Conservation (phyloP, 2,888 invertebrate species). For the Molorchus minor region DNA sequence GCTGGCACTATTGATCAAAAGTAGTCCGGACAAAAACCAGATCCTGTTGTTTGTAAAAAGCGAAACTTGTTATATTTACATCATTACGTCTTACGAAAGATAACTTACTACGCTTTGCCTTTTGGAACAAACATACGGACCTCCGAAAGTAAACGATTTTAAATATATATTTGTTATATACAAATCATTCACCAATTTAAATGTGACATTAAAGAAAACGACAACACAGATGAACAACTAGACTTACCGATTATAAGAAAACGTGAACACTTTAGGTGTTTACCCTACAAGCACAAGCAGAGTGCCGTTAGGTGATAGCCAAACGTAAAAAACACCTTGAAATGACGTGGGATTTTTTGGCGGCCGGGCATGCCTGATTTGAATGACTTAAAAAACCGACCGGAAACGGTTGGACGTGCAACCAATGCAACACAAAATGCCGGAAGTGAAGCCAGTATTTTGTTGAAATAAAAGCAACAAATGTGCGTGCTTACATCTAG, state of each 20-base stretch:
- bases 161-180: too few relatives aligned
- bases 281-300: neutral
- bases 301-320: neutral
- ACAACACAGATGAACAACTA: neutral
- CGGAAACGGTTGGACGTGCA: constrained; percentile 31
- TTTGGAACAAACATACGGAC: too few relatives aligned
- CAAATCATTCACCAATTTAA: too few relatives aligned
- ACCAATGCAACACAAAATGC: constrained; percentile 35
- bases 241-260: constrained; percentile 12
- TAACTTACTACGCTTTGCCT: too few relatives aligned
- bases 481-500: constrained; percentile 19
- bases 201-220: too few relatives aligned
- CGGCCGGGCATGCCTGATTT: constrained; percentile 1
- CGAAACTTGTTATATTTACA: too few relatives aligned
- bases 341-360: neutral
- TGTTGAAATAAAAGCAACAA: constrained; percentile 25
- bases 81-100: too few relatives aligned
- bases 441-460: constrained; percentile 35
- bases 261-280: neutral
- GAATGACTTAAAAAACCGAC: constrained; percentile 13
- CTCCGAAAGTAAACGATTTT: too few relatives aligned
- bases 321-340: constrained; percentile 5
- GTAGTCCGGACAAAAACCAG: neutral
- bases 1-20: constrained; percentile 37
- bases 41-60: constrained; percentile 2